Base-by-base conservation (phyloP, 2,888 invertebrate species). In the Lasius platythorax region DNA sequence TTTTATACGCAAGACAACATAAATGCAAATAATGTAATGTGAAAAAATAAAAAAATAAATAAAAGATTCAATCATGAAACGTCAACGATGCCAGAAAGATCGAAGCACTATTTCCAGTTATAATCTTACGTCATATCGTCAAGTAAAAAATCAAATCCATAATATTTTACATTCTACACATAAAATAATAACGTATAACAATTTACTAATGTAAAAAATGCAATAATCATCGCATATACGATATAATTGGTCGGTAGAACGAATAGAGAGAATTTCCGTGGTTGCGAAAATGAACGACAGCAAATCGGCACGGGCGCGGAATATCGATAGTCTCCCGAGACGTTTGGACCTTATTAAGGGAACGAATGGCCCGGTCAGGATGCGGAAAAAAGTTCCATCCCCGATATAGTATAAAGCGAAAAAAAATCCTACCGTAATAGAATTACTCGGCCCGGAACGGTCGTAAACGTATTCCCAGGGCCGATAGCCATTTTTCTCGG, bases 401-500 rank as follows among this genome's bases (percentile, higher is more conserved):
- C 89, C 93, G 92, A 93, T 94, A 93, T 92, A 91, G 90, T 91
- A 93, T 92, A 92, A 94, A 94, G 92, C 90, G 92, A 94, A 94
- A 93, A 33, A 81, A 94, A 94, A 94, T 94, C 94, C 93, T 92
- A 91, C 91, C 88, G 92, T 95, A 95, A 95, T 95, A 94, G 94
- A 95, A 95, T 95, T 95, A 95, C 94, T 92, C 91, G 93, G 91
- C 94, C 90, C 95, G 91, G 92, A 93, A 92, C 94, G 93, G 93
- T 94, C 95, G 94, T 95, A 95, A 95, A 94, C 92, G 94, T 94
- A 95, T 95, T 95, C 95, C 95, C 95, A 92, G 88, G 92, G 90
- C 94, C 94, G 94, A 94, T 95, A 93, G 94, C 93, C 93, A 95
- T 95, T 95, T 94, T 94, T 95, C 94, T 93, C 94, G 95, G 95